Base-by-base conservation (phyloP, 1,140 invertebrate genomes). In the Leptopilina clavipes region DNA sequence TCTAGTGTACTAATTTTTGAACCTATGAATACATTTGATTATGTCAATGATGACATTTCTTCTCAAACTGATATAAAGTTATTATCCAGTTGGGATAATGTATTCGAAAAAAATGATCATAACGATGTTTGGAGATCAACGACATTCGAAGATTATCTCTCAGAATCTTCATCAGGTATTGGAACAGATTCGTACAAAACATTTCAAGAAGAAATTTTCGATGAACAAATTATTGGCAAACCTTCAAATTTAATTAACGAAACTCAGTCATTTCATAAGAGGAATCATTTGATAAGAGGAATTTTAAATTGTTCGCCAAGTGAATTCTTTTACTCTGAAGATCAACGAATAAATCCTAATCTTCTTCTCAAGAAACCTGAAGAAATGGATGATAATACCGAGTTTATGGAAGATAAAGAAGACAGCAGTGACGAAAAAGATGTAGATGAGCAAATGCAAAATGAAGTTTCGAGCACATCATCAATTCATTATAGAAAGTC, bases 221-320 rank as follows among this genome's bases (percentile, higher is more conserved):
- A 71, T 45, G 11, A 71, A 44, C 65, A 70, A 45, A 74, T 31
- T 12, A 48, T 52, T 22, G 40, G 70, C 45, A 48, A 71, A 70
- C 25, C 31, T 37, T 19, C 43, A n/a, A 48, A n/a, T 18, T n/a
- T 11, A 31, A 48, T 18, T 65, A 44, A 43, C 19, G 31, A 76
- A 71, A 48, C 6, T 65, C 37, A 22, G 17, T 65, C 5, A 65
- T 19, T 44, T 72, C 43, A 14, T 72, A 72, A 48, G 70, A 76
- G n/a, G n/a, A n/a, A n/a, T n/a, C n/a, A 84, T 72, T 82, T 82
- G 54, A 74, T 81, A 72, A 79, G 76, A 22, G 78, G 71, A 3
- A 25, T 25, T 44, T 79, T 83, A 45, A 78, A 80, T 71, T 82
- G 71, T 14, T 74, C 76, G 12, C 72, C 75, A 1, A 79, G 73